Evolutionary conservation across 2,797 vertebrate genomes (phyloP).

Genomic region (Craterocephalus amniculus): DNA sequence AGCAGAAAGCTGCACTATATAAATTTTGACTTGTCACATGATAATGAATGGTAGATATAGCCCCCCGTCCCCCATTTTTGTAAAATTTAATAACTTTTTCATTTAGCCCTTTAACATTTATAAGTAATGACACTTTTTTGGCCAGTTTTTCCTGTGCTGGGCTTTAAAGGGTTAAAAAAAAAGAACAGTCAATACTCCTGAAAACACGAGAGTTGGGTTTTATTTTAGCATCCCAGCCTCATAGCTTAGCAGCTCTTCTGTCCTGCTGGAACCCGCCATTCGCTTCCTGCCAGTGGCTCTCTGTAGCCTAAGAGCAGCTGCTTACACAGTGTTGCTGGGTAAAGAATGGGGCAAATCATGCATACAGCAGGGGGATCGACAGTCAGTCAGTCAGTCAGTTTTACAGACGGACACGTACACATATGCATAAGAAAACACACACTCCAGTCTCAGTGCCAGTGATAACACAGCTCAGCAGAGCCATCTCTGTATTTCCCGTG

Average conservation of each 20-base stretch:
- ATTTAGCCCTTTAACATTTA: too few species aligned
- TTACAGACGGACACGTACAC: constrained; percentile 62
- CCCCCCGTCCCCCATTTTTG: too few species aligned
- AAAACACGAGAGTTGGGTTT: too few species aligned
- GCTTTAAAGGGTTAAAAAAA: too few species aligned
- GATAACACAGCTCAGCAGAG: constrained; percentile 74
- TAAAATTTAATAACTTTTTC: too few species aligned
- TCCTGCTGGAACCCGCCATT: constrained; percentile 39
- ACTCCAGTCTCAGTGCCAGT: constrained; percentile 68
- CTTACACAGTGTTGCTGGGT: constrained; percentile 70
- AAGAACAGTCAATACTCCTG: too few species aligned
- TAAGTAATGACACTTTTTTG: too few species aligned
- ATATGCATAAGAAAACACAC: constrained; percentile 62
- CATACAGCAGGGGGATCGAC: constrained; percentile 71
- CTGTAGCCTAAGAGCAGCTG: constrained; percentile 58
- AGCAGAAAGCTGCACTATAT: too few species aligned
- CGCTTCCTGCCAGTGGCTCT: constrained; percentile 66
- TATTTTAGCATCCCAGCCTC: background rate
- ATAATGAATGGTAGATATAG: too few species aligned
- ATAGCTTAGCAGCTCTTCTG: constrained; percentile 2
- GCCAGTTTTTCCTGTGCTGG: too few species aligned
- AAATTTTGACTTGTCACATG: too few species aligned
- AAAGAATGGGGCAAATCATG: constrained; percentile 81
- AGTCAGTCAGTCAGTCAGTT: constrained; percentile 62
- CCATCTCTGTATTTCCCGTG: constrained; percentile 69